Base-by-base conservation (phyloP, 2,113 vertebrate species). In the Microcebus ravelobensis region DNA sequence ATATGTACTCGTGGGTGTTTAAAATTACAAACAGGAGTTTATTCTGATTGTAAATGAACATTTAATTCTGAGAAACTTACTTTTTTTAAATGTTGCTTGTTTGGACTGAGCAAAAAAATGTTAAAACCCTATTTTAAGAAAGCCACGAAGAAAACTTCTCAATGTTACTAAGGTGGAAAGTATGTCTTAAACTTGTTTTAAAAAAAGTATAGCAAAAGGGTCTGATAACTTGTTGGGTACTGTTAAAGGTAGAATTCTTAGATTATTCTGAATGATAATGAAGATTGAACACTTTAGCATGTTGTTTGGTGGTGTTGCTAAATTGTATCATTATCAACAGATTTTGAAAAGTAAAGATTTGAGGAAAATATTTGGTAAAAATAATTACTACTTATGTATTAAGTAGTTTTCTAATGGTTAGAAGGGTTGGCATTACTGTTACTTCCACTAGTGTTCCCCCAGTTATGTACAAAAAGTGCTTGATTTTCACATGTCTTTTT, bases 401-500 rank as follows among this genome's bases (percentile, higher is more conserved):
- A 67, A 36, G 36, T 82, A 59, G 36, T 73, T 93, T 14, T 85
- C n/a, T 88, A 11, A 63, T 55, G 73, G 27, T 74, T 65, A 61
- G 63, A 85, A 73, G 31, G 39, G 20, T 96, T 87, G 34, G 6
- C 27, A 36, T 87, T 91, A 23, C 65, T 92, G 17, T 57, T 70
- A 68, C 8, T 91, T 15, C 27, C 39, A 55, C 31, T 52, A 42
- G 1, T 52, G n/a, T 57, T 25, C 9, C 61, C 34, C 50, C 23
- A 42, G 21, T 36, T 89, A 83, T 36, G 17, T 77, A 81, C 71
- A 50, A 89, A 89, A 95, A 91, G 36, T 90, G 48, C 48, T 70
- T 90, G 27, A 25, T 88, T 87, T 92, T 96, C 70, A 52, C 1
- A 91, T 93, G 93, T 91, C 79, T 96, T 95, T 90, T 39, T 94